Evolutionary conservation across 2,888 invertebrate genomes (phyloP), one percentile per base, ranked within the genome.

Genomic region (Scaptomyza reducta): DNA sequence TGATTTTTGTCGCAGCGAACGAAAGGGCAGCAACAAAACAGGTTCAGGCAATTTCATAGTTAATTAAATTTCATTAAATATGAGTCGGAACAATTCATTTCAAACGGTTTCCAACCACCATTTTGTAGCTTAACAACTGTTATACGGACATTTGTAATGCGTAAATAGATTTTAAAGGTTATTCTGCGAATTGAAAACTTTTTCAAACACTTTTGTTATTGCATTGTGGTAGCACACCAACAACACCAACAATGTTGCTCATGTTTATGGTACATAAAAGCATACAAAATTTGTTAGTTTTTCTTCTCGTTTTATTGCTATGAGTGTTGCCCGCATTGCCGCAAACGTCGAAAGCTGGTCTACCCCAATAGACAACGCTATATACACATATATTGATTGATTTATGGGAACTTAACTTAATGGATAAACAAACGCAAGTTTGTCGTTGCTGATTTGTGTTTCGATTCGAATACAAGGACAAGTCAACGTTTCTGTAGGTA

Each of bases 361-460:
- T 25, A 50, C 22, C 22, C 10, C 35, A 59, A 44, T 49, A 33
- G 31, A 29, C 16, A 13, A 47, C 9, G 13, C 31, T 46, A 29
- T 27, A 27, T 27, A 5, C 5, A 25, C 5, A 5, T 29, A 31
- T 62, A 62, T 84, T 80, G 80, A 84, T 87, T 78, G 84, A 81
- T 84, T 84, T 80, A 83, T 77, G 78, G 80, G 4, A 60, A 75
- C 45, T 61, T 58, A 47, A 53, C 44, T 45, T 27, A 64, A 77
- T 77, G 74, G 63, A 42, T 73, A 77, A 74, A 77, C 74, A 74
- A 66, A 62, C 70, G 46, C 59, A 47, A 77, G 56, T 72, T 74
- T 44, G 50, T 49, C 33, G 53, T 70, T 64, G 57, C 3, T 3
- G 22, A 22, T 55, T 69, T 55, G 54, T 63, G 50, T 51, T 70